Evolutionary conservation across 92 coral and sea anemone species (phyloP).

Genomic region (Muricea muricata): DNA sequence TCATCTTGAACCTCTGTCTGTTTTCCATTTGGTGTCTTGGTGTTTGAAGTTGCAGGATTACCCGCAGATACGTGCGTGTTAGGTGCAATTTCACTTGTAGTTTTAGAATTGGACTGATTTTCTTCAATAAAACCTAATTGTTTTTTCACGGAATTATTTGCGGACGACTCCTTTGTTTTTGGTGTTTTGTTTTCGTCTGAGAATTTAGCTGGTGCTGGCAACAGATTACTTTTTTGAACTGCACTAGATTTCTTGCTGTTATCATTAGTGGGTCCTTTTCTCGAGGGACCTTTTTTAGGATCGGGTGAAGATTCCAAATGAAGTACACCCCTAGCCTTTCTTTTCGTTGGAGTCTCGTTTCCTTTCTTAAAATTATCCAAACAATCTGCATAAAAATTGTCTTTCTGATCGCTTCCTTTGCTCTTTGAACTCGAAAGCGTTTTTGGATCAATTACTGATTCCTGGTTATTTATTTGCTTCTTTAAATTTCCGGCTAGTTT

Average conservation of each 20-base stretch:
- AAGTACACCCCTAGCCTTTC: background rate
- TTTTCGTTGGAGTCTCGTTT: background rate
- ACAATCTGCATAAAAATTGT: constrained; percentile 5
- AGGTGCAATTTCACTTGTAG: background rate
- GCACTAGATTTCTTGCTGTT: background rate
- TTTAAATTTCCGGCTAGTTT: background rate
- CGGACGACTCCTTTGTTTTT: background rate
- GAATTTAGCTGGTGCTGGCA: background rate
- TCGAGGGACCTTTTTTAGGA: background rate
- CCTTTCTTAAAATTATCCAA: constrained; percentile 20
- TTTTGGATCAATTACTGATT: background rate
- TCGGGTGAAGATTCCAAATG: background rate
- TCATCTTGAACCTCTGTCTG: background rate
- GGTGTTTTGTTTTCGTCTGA: background rate
- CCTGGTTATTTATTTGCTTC: background rate
- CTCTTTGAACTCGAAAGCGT: background rate
- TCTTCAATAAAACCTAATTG: background rate
- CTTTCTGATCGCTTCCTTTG: background rate
- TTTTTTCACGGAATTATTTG: background rate
- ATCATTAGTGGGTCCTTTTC: background rate
- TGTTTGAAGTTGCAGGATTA: background rate
- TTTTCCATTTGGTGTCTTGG: background rate
- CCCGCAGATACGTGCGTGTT: background rate
- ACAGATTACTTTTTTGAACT: background rate
- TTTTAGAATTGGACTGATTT: background rate